phyloP scores from a whole-genome alignment of 37 sponge, comb jelly and placozoan genomes.

The Spongilla lacustris region DNA sequence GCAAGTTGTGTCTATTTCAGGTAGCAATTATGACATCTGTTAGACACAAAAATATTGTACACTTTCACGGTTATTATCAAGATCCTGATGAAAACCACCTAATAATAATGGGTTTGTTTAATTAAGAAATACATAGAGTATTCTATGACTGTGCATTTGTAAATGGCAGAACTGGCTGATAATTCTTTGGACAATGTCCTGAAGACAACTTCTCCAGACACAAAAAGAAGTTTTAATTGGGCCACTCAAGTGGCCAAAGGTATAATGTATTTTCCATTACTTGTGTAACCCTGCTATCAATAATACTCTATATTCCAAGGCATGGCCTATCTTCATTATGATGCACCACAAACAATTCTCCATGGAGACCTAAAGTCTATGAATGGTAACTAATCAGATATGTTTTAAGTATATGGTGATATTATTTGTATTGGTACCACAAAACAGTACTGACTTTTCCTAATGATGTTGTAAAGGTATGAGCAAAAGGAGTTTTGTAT shows the following conservation, averaged over 20 bases:
- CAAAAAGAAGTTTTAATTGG: not conserved
- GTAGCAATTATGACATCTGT: not conserved
- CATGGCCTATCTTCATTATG: not conserved
- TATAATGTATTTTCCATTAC: too few species aligned
- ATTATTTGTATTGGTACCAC: not conserved
- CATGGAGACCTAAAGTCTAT: not conserved
- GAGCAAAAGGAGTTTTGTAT: too few species aligned
- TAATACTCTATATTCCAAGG: not conserved
- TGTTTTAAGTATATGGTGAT: not conserved
- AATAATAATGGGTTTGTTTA: not conserved
- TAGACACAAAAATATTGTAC: not conserved
- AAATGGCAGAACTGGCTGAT: not conserved
- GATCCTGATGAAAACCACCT: not conserved
- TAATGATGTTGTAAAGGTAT: not conserved
- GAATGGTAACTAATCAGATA: not conserved
- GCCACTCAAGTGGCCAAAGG: not conserved
- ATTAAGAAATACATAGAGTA: not conserved
- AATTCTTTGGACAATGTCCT: not conserved
- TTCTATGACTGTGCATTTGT: too few species aligned
- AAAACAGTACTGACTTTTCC: not conserved
- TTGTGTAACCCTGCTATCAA: not conserved
- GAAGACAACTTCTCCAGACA: not conserved
- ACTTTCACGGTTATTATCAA: not conserved
- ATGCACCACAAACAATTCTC: not conserved
- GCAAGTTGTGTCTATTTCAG: not conserved